phyloP scores from a whole-genome alignment of 2,113 vertebrate genomes.

The Fukomys damarensis region DNA sequence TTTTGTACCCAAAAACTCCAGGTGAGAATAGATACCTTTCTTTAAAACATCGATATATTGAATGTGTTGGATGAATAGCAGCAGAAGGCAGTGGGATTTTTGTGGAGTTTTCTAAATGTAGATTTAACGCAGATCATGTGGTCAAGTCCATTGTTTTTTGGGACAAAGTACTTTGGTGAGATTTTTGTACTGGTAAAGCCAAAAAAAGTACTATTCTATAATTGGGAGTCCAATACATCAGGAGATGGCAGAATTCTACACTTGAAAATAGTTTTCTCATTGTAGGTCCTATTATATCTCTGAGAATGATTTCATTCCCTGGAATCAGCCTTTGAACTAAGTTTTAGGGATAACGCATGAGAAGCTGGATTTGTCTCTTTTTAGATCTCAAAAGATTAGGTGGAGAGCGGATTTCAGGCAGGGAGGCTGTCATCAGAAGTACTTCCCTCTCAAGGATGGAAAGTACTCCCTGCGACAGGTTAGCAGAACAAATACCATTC shows the following conservation, averaged over 20 bases:
- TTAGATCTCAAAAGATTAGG: neutral
- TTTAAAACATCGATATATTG: neutral
- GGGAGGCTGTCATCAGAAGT: neutral
- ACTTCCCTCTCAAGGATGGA: neutral
- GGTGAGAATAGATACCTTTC: neutral
- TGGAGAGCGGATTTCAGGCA: neutral
- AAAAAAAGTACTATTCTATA: neutral
- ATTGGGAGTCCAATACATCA: neutral
- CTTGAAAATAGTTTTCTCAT: neutral
- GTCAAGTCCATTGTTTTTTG: neutral
- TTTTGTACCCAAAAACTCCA: neutral
- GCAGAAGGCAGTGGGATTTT: neutral
- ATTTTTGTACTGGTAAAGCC: neutral
- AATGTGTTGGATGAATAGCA: neutral
- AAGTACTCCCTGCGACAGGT: neutral
- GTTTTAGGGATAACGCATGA: neutral
- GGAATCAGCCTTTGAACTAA: neutral
- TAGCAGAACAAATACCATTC: neutral
- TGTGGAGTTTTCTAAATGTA: conserved; percentile 10
- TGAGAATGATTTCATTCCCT: neutral
- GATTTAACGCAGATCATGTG: neutral
- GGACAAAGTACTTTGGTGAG: neutral
- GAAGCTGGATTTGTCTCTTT: neutral
- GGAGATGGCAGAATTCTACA: neutral
- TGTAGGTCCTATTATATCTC: neutral